phyloP scores from a whole-genome alignment of 2,888 invertebrate genomes.

The Hypena proboscidalis region DNA sequence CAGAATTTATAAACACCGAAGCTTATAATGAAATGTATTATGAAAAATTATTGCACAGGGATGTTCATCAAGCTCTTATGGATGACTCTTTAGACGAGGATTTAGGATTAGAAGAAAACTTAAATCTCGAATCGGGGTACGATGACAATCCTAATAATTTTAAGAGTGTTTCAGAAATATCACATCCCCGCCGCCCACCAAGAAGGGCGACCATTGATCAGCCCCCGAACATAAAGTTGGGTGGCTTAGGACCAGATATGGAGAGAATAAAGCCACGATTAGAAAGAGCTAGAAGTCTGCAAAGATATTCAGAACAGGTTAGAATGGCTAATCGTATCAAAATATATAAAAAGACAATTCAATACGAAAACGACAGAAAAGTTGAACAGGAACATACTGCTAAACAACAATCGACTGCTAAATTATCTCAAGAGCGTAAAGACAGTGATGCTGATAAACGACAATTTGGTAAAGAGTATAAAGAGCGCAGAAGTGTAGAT shows the following conservation, averaged over 20 bases:
- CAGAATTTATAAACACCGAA: constrained; percentile 73
- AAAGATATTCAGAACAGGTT: constrained; percentile 79
- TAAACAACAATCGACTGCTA: constrained; percentile 39
- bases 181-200: constrained; percentile 55
- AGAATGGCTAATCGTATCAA: constrained; percentile 76
- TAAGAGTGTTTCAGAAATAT: constrained; percentile 71
- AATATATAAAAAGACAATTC: constrained; percentile 70
- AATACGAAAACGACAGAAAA: constrained; percentile 59
- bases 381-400: constrained; percentile 43
- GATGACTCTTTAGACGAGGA: constrained; percentile 63
- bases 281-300: constrained; percentile 77
- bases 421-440: constrained; percentile 33
- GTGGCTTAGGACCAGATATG: constrained; percentile 76
- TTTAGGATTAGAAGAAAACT: constrained; percentile 46
- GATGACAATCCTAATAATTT: constrained; percentile 55
- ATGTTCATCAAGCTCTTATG: constrained; percentile 53
- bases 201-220: constrained; percentile 60
- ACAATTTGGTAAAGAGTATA: constrained; percentile 37
- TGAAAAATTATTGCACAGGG: constrained; percentile 65
- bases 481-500: constrained; percentile 36
- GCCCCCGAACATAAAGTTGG: constrained; percentile 63
- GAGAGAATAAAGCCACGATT: constrained; percentile 74
- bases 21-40: constrained; percentile 78
- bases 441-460: constrained; percentile 41
- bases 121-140: constrained; percentile 48